phyloP scores from a whole-genome alignment of 2,113 vertebrate species.

The Hiodon tergisus region DNA sequence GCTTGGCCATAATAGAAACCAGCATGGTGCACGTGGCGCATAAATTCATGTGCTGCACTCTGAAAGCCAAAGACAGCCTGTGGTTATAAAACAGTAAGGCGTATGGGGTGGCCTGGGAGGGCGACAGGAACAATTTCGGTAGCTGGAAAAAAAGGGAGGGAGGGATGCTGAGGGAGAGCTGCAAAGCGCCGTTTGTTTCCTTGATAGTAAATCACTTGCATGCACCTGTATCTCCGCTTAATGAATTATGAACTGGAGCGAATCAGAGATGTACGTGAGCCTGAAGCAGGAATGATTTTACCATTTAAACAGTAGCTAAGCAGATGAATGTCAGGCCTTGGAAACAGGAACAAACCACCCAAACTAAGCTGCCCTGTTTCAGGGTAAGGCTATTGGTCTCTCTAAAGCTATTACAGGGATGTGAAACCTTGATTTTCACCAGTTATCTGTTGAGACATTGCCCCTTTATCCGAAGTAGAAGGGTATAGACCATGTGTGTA shows the following conservation, averaged over 20 bases:
- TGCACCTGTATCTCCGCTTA: neutral
- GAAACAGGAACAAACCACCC: too few relatives aligned
- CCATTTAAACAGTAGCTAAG: neutral
- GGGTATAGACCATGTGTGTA: too few relatives aligned
- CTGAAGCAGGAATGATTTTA: too few relatives aligned
- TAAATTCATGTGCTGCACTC: neutral
- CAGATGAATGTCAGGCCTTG: neutral
- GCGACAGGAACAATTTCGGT: conserved; percentile 12
- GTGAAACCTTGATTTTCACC: too few relatives aligned
- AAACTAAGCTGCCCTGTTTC: too few relatives aligned
- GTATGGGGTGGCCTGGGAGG: neutral
- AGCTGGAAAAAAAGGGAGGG: neutral
- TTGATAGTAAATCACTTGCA: neutral
- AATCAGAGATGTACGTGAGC: neutral
- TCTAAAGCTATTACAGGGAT: too few relatives aligned
- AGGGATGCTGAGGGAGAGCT: neutral
- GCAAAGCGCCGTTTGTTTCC: neutral
- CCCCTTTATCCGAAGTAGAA: too few relatives aligned
- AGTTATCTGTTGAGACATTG: too few relatives aligned
- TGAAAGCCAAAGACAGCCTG: neutral
- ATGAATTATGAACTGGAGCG: neutral
- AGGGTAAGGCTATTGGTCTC: too few relatives aligned
- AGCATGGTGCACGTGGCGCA: neutral
- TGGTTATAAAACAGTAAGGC: conserved; percentile 4
- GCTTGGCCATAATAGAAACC: neutral